Evolutionary conservation across 2,113 vertebrate genomes (phyloP).

Genomic region (Aviceda subcristata): DNA sequence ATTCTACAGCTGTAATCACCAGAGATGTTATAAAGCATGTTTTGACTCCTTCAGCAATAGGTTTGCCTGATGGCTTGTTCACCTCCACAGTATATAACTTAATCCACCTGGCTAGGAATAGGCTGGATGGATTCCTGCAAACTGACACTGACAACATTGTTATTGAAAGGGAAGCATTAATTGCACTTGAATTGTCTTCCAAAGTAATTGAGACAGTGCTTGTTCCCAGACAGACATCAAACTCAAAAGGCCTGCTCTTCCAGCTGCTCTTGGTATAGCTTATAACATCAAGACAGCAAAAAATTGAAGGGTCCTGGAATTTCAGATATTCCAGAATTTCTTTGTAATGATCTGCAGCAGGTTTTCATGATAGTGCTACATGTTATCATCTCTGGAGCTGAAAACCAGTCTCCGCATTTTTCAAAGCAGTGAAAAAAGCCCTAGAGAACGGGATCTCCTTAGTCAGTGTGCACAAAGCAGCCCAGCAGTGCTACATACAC

Average conservation of each 20-base stretch:
- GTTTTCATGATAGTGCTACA: neutral
- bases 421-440: neutral
- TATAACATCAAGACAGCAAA: neutral
- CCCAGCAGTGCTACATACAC: neutral
- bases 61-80: conserved; percentile 6
- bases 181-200: conserved; percentile 39
- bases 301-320: neutral
- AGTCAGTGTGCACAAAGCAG: neutral
- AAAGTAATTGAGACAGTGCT: conserved; percentile 1
- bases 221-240: conserved; percentile 17
- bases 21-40: conserved; percentile 26
- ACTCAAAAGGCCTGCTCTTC: neutral
- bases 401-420: neutral
- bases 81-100: neutral
- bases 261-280: conserved; percentile 1
- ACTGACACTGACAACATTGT: neutral
- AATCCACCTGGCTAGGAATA: conserved; percentile 40
- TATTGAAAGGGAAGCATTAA: conserved; percentile 46
- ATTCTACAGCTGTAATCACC: conserved; percentile 45
- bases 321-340: neutral
- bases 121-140: conserved; percentile 21
- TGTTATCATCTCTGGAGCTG: neutral
- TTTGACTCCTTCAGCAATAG: conserved; percentile 35
- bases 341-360: neutral
- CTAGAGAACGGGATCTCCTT: neutral